phyloP scores from a whole-genome alignment of 1,140 invertebrate genomes.

The Drosophila orosa region DNA sequence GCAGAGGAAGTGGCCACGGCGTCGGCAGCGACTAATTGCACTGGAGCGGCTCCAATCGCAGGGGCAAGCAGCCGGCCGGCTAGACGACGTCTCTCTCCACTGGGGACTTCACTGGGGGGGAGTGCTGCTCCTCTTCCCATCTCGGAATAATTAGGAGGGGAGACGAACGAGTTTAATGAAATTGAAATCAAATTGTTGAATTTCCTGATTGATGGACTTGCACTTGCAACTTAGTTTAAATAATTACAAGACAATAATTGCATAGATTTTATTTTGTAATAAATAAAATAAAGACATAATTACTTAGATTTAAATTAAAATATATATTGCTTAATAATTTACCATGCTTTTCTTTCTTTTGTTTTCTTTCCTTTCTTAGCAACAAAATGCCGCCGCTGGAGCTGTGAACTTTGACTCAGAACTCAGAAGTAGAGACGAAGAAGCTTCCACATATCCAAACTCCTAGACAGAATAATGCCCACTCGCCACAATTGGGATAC shows the following conservation, averaged over 20 bases:
- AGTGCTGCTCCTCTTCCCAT: conserved; percentile 5
- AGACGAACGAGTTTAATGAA: neutral
- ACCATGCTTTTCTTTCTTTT: neutral
- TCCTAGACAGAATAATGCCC: conserved; percentile 64
- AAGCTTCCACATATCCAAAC: conserved; percentile 6
- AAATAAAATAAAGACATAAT: too few species aligned
- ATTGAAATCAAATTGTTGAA: conserved; percentile 3
- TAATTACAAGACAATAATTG: neutral
- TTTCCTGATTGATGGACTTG: conserved; percentile 8
- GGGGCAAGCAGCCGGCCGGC: conserved; percentile 40
- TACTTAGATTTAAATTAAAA: neutral
- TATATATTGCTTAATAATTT: neutral
- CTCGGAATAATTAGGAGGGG: neutral
- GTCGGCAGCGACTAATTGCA: conserved; percentile 71
- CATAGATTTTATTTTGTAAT: too few species aligned
- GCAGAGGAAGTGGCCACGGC: conserved; percentile 72
- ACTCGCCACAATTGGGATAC: conserved; percentile 76
- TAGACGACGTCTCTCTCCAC: conserved; percentile 32
- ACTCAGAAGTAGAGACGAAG: conserved; percentile 4
- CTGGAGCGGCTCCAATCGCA: conserved; percentile 46
- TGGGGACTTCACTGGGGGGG: too few species aligned
- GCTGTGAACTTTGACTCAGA: conserved; percentile 18
- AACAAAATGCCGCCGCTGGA: conserved; percentile 42
- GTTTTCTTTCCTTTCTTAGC: conserved; percentile 24
- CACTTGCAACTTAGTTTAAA: conserved; percentile 1